phyloP scores from a whole-genome alignment of 1,140 invertebrate genomes.

The Heliconius melpomene region DNA sequence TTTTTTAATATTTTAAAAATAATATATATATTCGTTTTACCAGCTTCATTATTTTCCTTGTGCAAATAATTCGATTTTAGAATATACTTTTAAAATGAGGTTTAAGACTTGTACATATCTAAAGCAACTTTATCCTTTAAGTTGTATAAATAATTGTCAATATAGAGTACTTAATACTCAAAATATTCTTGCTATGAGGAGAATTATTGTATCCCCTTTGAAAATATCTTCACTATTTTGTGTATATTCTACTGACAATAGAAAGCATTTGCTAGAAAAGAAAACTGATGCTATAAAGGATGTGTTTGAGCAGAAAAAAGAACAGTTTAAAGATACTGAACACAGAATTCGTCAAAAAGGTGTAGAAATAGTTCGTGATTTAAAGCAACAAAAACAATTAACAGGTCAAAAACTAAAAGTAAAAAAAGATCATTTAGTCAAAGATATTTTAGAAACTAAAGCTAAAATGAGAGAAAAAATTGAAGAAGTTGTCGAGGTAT shows the following conservation, averaged over 20 bases:
- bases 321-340: slow-evolving; percentile 82
- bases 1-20: not conserved
- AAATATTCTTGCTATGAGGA: slow-evolving; percentile 43
- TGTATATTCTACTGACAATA: slow-evolving; percentile 68
- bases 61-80: not conserved
- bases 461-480: slow-evolving; percentile 84
- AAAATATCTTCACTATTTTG: slow-evolving; percentile 52
- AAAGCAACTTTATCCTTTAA: slow-evolving; percentile 51
- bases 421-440: slow-evolving; percentile 83
- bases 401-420: slow-evolving; percentile 81
- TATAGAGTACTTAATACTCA: slow-evolving; percentile 45
- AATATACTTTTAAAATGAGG: slow-evolving; percentile 48
- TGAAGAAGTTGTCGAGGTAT: slow-evolving; percentile 85
- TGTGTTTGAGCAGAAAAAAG: slow-evolving; percentile 82
- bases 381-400: slow-evolving; percentile 80
- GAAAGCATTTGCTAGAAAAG: slow-evolving; percentile 74
- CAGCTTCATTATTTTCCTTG: not conserved
- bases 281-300: slow-evolving; percentile 78
- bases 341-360: slow-evolving; percentile 80
- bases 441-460: slow-evolving; percentile 86
- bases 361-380: slow-evolving; percentile 81
- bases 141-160: slow-evolving; percentile 34
- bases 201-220: slow-evolving; percentile 41
- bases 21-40: not conserved
- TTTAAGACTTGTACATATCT: slow-evolving; percentile 50